Conservation (phyloP, 1,140 invertebrate species). For the Solen grandis region DNA sequence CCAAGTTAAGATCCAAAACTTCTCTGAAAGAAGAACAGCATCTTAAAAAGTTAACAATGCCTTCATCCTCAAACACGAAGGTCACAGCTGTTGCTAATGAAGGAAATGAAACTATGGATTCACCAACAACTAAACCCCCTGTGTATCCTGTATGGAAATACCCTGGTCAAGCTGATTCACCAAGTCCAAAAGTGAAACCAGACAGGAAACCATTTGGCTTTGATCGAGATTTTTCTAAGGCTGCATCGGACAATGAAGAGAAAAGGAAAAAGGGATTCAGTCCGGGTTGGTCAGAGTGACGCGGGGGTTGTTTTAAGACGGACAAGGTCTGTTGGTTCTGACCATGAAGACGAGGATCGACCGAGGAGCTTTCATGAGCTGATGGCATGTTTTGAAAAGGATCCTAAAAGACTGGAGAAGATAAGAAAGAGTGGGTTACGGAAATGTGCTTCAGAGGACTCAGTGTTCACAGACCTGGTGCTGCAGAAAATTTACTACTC, state of each 20-base stretch:
- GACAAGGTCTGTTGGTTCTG: slow-evolving; percentile 28
- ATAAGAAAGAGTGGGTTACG: slow-evolving; percentile 59
- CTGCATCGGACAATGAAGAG: slow-evolving; percentile 18
- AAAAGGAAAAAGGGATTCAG: neutral
- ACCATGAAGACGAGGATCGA: slow-evolving; percentile 57
- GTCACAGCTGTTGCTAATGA: slow-evolving; percentile 32
- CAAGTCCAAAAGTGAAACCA: slow-evolving; percentile 11
- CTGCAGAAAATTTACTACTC: slow-evolving; percentile 68
- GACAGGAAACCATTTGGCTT: neutral
- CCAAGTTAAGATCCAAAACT: slow-evolving; percentile 42
- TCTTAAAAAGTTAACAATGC: slow-evolving; percentile 52
- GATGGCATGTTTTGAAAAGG: slow-evolving; percentile 69
- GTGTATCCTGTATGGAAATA: slow-evolving; percentile 57
- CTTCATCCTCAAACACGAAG: slow-evolving; percentile 43
- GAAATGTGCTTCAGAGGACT: slow-evolving; percentile 72
- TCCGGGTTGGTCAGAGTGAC: neutral
- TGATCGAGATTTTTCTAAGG: slow-evolving; percentile 39
- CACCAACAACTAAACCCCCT: slow-evolving; percentile 61
- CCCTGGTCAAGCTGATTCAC: slow-evolving; percentile 35
- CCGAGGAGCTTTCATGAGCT: slow-evolving; percentile 77
- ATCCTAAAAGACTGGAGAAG: slow-evolving; percentile 54
- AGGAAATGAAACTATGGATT: slow-evolving; percentile 30
- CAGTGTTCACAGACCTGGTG: slow-evolving; percentile 60
- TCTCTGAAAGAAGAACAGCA: slow-evolving; percentile 29
- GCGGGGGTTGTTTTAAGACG: neutral